phyloP scores from a whole-genome alignment of 2,888 invertebrate genomes.

The Andrena trimmerana region DNA sequence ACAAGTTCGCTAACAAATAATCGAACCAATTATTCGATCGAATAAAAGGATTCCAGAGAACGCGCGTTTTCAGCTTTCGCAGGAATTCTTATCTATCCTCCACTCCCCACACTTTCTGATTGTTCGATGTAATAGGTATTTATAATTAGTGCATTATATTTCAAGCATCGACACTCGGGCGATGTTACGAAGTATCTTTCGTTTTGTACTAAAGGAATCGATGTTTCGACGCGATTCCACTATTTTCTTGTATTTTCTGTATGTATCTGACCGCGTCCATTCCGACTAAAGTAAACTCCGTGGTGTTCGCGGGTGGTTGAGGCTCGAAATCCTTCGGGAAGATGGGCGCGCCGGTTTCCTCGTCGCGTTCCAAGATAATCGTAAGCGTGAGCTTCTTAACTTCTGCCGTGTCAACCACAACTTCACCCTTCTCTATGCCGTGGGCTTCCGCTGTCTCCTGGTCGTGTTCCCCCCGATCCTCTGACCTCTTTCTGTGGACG shows the following conservation, averaged over 20 bases:
- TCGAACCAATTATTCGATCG: neutral
- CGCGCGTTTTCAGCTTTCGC: neutral
- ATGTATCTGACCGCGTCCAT: conserved; percentile 74
- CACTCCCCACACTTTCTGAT: no score
- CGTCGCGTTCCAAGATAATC: conserved; percentile 72
- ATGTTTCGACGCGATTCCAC: conserved; percentile 28
- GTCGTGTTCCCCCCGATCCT: neutral
- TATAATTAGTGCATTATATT: neutral
- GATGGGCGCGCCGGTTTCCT: conserved; percentile 62
- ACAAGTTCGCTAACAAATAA: neutral
- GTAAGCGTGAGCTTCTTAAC: conserved; percentile 71
- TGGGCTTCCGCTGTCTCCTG: neutral
- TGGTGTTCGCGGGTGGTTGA: conserved; percentile 67
- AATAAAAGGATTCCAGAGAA: neutral
- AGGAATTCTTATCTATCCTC: neutral
- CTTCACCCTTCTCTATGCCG: conserved; percentile 60
- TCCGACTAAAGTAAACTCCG: conserved; percentile 70
- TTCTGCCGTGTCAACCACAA: conserved; percentile 72
- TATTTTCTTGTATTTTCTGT: conserved; percentile 70
- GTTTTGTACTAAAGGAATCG: conserved; percentile 16
- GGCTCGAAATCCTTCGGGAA: conserved; percentile 74
- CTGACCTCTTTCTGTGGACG: neutral
- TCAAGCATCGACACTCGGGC: neutral
- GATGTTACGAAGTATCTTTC: neutral
- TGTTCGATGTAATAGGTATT: neutral